Evolutionary conservation across 1,140 invertebrate species (phyloP), one percentile per base, ranked within the genome.

Genomic region (Drosophila cardini): DNA sequence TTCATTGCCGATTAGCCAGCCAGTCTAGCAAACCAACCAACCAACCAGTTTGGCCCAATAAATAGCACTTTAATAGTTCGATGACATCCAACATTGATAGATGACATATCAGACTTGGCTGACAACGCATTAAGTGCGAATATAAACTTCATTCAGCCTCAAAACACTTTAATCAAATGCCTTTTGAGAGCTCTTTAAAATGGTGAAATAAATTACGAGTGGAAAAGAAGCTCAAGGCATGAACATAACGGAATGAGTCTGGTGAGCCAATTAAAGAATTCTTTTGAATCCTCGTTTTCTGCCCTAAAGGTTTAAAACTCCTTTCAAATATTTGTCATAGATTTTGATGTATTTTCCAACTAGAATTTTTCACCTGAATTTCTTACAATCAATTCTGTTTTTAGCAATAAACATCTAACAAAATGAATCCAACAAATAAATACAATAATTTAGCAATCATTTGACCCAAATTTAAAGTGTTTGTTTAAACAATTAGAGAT

Each of bases 21-120:
- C 45, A 67, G 62, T 4, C 21, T 0, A 5, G 4, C 21, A 26
- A 5, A 4, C 21, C 21, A 21, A 21, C 21, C 21, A 21, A 21
- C 21, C 21, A 26, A 4, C 21, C 67, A 74, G 72, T 34, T 56
- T 13, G 11, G 38, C n/a, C 36, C 67, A 58, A 67, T 65, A 26
- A 70, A 70, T 50, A 52, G 21, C 69, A 48, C 64, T 69, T 73
- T 56, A 65, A 65, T 65, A 65, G 53, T 52, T 46, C 53, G n/a
- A 42, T 65, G 69, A 65, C 62, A 36, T 57, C 42, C 36, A 32
- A 72, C 61, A 65, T 72, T 72, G 69, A 72, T 50, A 38, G 62
- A 72, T 72, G 36, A 26, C 50, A 40, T 8, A 43, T 7, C 10
- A 7, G 15, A 16, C 40, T 6, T 42, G n/a, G 10, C 38, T 43